phyloP scores from a whole-genome alignment of 2,113 vertebrate genomes.

The Patagioenas fasciata region DNA sequence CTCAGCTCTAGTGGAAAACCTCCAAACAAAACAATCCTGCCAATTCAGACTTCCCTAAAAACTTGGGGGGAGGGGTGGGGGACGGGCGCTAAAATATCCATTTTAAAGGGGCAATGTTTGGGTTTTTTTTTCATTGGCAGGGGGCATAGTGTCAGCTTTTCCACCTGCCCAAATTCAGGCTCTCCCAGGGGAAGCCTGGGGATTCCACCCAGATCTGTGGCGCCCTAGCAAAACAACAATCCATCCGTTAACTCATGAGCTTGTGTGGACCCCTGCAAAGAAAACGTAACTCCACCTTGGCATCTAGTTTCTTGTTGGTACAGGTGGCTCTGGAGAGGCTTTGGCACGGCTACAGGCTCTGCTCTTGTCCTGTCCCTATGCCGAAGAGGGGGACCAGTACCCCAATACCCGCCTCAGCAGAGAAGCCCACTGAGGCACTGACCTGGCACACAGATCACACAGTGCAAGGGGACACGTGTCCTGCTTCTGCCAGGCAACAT shows the following conservation, averaged over 20 bases:
- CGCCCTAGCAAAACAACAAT: background rate
- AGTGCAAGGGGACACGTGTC: accelerated
- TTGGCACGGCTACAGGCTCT: background rate
- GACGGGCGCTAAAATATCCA: background rate
- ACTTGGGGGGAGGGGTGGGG: background rate
- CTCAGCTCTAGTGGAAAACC: background rate
- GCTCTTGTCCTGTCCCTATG: background rate
- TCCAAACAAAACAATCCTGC: background rate
- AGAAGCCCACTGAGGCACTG: background rate
- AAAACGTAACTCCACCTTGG: background rate
- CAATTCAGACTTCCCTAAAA: background rate
- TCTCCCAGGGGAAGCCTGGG: background rate
- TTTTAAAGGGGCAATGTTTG: background rate
- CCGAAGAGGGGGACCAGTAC: background rate
- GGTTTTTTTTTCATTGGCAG: accelerated
- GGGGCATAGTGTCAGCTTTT: background rate
- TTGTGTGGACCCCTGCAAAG: accelerated
- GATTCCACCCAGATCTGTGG: accelerated
- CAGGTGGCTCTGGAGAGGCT: background rate
- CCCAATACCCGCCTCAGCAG: accelerated
- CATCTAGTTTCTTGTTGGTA: background rate
- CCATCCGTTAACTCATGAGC: accelerated
- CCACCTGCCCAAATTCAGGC: background rate
- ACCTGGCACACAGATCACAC: background rate
- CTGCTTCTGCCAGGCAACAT: background rate